These are phyloP conservation scores for Planococcus citri DNA, from an alignment of 1,140 invertebrate species.

Conservation along the genomic window DNA sequence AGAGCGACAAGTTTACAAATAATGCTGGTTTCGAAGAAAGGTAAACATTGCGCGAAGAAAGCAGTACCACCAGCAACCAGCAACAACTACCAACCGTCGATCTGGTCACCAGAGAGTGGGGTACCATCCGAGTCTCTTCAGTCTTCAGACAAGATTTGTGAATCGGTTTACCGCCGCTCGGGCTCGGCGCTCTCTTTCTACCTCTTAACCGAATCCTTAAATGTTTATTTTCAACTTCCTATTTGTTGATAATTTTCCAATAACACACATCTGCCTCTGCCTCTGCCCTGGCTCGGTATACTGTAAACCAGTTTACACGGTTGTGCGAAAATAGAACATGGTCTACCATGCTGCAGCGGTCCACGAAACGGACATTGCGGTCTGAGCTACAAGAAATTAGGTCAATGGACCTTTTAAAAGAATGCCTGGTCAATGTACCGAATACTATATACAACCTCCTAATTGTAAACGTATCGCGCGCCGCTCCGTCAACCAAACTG, in stretches of 20 bases:
- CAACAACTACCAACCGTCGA: too few species aligned
- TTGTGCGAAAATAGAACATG: conserved; percentile 11
- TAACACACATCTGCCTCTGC: background rate
- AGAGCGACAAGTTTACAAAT: background rate
- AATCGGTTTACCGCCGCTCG: background rate
- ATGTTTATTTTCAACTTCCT: conserved; percentile 1
- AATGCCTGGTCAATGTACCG: conserved; percentile 2
- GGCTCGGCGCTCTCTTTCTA: too few species aligned
- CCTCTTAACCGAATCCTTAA: conserved; percentile 7
- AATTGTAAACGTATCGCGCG: background rate
- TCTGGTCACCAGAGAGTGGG: background rate
- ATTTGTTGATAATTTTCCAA: background rate
- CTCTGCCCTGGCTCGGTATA: too few species aligned
- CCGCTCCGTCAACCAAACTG: too few species aligned
- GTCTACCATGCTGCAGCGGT: background rate
- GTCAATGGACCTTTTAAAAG: conserved; percentile 10
- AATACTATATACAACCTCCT: background rate
- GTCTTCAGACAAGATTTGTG: background rate
- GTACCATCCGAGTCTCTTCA: too few species aligned
- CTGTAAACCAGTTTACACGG: conserved; percentile 8
- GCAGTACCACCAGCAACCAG: too few species aligned
- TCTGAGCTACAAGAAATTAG: background rate
- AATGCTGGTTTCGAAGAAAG: background rate
- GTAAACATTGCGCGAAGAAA: conserved; percentile 2
- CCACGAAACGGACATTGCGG: background rate